Evolutionary conservation across 2,888 invertebrate genomes (phyloP), one percentile per base, ranked within the genome.

Genomic region (Tinea semifulvella): DNA sequence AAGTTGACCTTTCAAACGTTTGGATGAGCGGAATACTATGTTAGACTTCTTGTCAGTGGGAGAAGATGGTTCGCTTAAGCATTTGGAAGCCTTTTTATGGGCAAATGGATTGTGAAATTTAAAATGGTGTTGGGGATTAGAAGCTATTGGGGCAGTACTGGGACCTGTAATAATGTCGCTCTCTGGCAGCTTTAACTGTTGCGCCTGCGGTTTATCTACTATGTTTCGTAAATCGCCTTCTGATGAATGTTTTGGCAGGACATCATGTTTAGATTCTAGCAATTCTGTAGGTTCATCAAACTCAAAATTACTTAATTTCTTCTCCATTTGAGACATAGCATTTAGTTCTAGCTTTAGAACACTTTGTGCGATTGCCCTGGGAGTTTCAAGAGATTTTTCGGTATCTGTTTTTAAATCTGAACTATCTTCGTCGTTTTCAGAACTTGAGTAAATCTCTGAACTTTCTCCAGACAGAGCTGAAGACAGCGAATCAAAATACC

Each of bases 341-440:
- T 74, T 56, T 0, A 64, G 52, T 45, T 67, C 65, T 17, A 74
- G 65, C 46, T 64, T 75, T 27, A 82, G 52, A 14, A 86, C 84
- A 22, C 83, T 80, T 53, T 83, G 79, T 3, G 86, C 82, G 16
- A 86, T 75, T 42, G 84, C 82, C 54, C 84, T 83, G 1, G 85
- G 81, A 7, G 86, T 85, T 56, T 86, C 86, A 36, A 76, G 55
- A 19, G 68, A 63, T 26, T 61, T 63, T 42, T 80, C 73, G 38
- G 67, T 63, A 48, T 84, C 82, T 28, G 73, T 68, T 53, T 75
- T 83, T 16, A 74, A 58, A 52, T 82, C 83, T 42, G 69, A 76
- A 49, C 77, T 77, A 51, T 81, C 76, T 35, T 82, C 73, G 8
- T 77, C 76, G 51, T 70, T 77, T 14, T 58, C 45, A 10, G 76